These are phyloP conservation scores for Gymnodraco acuticeps DNA, from an alignment of 2,797 vertebrate species.

Conservation along the genomic window DNA sequence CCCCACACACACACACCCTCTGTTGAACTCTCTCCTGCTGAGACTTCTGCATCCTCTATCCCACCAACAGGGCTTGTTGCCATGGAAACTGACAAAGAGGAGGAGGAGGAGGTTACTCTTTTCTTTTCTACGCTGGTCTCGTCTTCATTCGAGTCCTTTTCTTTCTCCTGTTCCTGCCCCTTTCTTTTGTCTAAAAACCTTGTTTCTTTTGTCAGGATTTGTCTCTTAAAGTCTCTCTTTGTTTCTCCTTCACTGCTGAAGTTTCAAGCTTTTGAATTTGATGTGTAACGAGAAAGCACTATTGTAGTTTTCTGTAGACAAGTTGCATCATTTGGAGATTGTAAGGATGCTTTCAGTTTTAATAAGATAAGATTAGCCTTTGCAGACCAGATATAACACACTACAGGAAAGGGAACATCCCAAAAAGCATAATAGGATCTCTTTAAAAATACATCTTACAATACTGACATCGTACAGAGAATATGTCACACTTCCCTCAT, in stretches of 20 bases:
- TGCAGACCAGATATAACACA: too few species aligned
- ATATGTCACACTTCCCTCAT: background rate
- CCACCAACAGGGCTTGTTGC: conserved; percentile 76
- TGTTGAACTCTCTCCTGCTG: conserved; percentile 65
- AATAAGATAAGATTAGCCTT: background rate
- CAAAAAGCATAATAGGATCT: too few species aligned
- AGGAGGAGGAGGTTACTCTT: conserved; percentile 54
- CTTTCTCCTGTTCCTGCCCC: conserved; percentile 18
- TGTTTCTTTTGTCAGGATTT: conserved; percentile 1
- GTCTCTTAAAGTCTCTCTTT: background rate
- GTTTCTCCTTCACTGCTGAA: too few species aligned
- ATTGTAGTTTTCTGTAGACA: background rate
- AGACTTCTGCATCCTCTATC: conserved; percentile 71
- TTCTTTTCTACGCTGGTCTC: conserved; percentile 56
- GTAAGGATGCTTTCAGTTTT: background rate
- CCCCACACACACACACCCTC: conserved; percentile 55
- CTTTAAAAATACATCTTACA: background rate
- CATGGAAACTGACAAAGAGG: conserved; percentile 73
- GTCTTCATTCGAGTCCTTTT: conserved; percentile 40
- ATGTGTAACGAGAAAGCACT: background rate
- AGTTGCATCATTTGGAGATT: background rate
- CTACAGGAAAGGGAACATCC: too few species aligned
- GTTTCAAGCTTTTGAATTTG: conserved; percentile 14
- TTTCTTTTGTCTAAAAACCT: conserved; percentile 15
- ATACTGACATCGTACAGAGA: background rate